Evolutionary conservation across 2,113 vertebrate species (phyloP).

Genomic region (Chaetura pelagica): DNA sequence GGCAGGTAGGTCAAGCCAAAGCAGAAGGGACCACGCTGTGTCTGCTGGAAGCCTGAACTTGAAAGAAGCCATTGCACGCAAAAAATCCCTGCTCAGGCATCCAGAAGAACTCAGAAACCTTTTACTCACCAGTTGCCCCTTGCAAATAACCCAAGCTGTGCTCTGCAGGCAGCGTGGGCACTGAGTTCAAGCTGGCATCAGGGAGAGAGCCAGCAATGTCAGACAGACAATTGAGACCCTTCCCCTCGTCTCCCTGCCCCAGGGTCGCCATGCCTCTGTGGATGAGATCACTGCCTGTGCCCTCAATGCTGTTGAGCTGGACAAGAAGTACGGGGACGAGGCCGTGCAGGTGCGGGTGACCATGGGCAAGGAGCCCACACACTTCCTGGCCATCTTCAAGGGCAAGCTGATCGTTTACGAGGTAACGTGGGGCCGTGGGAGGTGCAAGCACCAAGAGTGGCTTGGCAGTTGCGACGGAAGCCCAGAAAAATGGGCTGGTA

Average conservation of each 20-base stretch:
- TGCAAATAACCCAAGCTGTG: background rate
- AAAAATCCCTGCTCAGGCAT: background rate
- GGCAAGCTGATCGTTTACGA: slow-evolving; percentile 87
- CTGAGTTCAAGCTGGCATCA: background rate
- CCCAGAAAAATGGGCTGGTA: background rate
- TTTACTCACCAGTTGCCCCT: background rate
- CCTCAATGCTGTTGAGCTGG: slow-evolving; percentile 85
- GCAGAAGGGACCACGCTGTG: background rate
- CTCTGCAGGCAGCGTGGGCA: background rate
- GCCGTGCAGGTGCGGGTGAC: slow-evolving; percentile 89
- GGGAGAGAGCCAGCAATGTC: background rate
- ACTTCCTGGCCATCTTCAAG: slow-evolving; percentile 92
- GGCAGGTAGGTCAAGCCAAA: slow-evolving; percentile 81
- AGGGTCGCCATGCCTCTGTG: slow-evolving; percentile 87
- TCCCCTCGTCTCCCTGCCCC: background rate
- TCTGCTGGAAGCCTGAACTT: background rate
- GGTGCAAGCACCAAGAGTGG: rapidly evolving
- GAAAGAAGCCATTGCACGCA: background rate
- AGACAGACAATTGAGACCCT: background rate
- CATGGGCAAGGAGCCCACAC: slow-evolving; percentile 91
- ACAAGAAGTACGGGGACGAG: slow-evolving; percentile 82
- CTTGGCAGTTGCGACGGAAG: background rate
- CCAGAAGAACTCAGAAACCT: background rate
- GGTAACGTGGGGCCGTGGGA: slow-evolving; percentile 53
- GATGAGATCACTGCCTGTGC: slow-evolving; percentile 89